Evolutionary conservation across 64 coral and sea anemone species (phyloP).

Genomic region (Astreopora myriophthalma): DNA sequence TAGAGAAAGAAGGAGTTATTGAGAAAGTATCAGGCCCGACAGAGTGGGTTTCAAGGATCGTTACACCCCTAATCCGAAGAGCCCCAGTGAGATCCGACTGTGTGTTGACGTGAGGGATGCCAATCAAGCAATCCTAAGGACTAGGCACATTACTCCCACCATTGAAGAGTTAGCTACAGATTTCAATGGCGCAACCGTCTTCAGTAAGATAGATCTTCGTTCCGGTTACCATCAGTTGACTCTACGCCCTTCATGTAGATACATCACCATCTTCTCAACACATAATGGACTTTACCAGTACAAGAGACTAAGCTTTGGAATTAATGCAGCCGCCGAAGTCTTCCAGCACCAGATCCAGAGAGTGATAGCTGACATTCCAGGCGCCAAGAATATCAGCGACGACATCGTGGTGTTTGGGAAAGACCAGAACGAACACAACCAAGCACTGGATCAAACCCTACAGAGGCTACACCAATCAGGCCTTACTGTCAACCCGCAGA

Average conservation of each 20-base stretch:
- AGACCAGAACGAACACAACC: background rate
- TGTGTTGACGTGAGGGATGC: background rate
- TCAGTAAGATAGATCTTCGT: too few relatives aligned
- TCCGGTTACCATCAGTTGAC: slow-evolving; percentile 40
- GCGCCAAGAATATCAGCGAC: slow-evolving; percentile 50
- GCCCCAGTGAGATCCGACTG: background rate
- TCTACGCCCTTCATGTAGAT: slow-evolving; percentile 6
- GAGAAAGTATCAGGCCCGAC: too few relatives aligned
- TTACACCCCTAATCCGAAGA: too few relatives aligned
- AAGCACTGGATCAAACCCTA: too few relatives aligned
- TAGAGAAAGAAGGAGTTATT: too few relatives aligned
- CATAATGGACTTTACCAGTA: slow-evolving; percentile 34
- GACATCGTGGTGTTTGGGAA: slow-evolving; percentile 1
- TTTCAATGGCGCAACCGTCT: too few relatives aligned
- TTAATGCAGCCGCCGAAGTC: slow-evolving; percentile 8
- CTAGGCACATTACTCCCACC: background rate
- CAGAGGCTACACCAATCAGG: background rate
- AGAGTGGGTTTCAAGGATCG: too few relatives aligned
- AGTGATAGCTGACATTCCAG: background rate
- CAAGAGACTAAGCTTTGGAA: slow-evolving; percentile 17
- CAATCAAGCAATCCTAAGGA: too few relatives aligned
- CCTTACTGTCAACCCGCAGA: background rate
- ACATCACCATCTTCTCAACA: slow-evolving; percentile 44
- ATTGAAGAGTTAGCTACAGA: background rate
- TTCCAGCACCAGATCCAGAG: slow-evolving; percentile 29